phyloP scores from a whole-genome alignment of 2,888 invertebrate genomes.

The Chalcis sispes region DNA sequence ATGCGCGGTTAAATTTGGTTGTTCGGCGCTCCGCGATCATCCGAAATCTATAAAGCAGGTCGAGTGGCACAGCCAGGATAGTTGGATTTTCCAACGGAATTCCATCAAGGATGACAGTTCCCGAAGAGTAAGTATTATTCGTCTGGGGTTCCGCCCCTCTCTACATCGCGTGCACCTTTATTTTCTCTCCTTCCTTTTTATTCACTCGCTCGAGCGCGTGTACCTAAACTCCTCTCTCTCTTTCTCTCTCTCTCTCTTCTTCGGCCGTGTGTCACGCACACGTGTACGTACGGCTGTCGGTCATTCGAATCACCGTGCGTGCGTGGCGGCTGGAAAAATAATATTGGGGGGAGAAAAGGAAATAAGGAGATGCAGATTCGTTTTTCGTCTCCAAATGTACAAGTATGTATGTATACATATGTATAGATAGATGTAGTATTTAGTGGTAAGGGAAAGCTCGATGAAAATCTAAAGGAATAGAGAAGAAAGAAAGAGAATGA shows the following conservation, averaged over 20 bases:
- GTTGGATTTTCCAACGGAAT: constrained; percentile 37
- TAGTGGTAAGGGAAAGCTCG: too few relatives aligned
- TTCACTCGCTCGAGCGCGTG: neutral
- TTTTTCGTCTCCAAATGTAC: neutral
- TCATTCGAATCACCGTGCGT: too few relatives aligned
- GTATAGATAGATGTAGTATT: neutral
- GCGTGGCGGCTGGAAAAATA: too few relatives aligned
- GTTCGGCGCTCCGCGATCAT: neutral
- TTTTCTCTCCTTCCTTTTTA: too few relatives aligned
- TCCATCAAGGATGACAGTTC: constrained; percentile 63
- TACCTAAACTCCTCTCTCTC: too few relatives aligned
- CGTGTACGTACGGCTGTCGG: neutral
- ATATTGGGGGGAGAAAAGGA: neutral
- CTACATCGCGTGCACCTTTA: neutral
- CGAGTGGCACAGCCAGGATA: neutral
- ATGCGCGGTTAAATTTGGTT: constrained; percentile 9
- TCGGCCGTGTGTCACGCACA: too few relatives aligned
- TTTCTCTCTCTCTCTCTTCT: too few relatives aligned
- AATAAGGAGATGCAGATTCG: neutral
- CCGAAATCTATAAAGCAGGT: too few relatives aligned
- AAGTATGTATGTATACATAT: neutral
- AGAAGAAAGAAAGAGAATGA: too few relatives aligned
- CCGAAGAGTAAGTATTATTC: constrained; percentile 65
- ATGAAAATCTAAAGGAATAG: constrained; percentile 23
- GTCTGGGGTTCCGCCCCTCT: neutral